Conservation (phyloP, 2,113 vertebrate species). For the Apodemus speciosus region DNA sequence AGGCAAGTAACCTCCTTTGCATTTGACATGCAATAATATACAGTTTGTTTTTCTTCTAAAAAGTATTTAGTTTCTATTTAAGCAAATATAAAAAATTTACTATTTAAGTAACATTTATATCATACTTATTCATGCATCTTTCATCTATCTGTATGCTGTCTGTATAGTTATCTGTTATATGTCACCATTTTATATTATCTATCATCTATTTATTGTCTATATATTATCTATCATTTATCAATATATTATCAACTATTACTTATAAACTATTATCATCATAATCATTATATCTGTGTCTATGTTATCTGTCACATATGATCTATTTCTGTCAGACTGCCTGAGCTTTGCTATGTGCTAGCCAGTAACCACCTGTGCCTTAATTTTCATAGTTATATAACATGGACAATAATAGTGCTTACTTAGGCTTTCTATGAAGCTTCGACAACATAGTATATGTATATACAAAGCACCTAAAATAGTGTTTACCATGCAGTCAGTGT, state of each 20-base stretch:
- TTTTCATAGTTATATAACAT: neutral
- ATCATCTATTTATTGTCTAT: neutral
- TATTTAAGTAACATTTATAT: neutral
- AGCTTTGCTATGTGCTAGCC: neutral
- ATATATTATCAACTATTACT: neutral
- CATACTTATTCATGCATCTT: neutral
- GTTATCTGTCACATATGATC: neutral
- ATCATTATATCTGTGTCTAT: neutral
- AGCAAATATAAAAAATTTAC: neutral
- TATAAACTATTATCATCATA: neutral
- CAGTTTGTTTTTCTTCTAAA: neutral
- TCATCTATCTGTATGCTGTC: neutral
- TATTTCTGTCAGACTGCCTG: neutral
- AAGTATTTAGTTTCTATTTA: neutral
- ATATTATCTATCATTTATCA: neutral
- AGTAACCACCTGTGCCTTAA: neutral
- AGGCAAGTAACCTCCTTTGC: neutral
- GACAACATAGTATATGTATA: neutral
- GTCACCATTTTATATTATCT: neutral
- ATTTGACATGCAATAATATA: neutral
- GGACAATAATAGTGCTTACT: neutral
- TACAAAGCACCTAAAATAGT: neutral
- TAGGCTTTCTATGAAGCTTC: neutral
- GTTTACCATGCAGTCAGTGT: neutral
- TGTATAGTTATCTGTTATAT: neutral